Evolutionary conservation across 37 sponge, comb jelly and placozoan species (phyloP), one percentile per base, ranked within the genome.

Genomic region (Mnemiopsis leidyi): DNA sequence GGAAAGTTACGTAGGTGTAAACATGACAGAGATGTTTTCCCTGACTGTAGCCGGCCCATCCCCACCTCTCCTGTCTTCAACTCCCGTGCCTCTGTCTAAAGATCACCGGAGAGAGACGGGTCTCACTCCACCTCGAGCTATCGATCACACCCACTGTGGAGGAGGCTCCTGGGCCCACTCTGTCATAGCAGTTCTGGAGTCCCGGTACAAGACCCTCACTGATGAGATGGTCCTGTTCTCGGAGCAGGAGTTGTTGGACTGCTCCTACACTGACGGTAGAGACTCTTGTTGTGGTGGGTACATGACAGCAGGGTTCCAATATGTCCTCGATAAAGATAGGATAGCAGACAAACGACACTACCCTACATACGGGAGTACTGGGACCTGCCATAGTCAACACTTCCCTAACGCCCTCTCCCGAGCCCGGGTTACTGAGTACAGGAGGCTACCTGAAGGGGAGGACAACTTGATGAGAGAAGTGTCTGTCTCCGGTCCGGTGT

Each of bases 181-280:
- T 32, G 79, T 32, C 35, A 20, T 32, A 16, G 34, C 34, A 31
- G 79, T 32, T 28, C 3, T 77, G 18, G 79, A 77, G 18, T 28
- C 79, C 79, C 33, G 32, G 79, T 77, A 77, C 36, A 77, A 71
- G 73, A 18, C 16, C 9, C 79, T 77, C 35, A 77, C 79, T 16
- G 79, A 77, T 34, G 79, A 77, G 79, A 77, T 77, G 1, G 79
- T 32, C 36, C 79, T 32, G 48, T 33, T 85, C 26, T 38, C 90
- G 0, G 61, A 40, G 26, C 90, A 85, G 28, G 36, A 85, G 48
- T 3, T 85, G 0, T 28, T 39, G 25, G 36, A 85, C 29, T 85
- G 90, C 30, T 16, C 61, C 23, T n/a, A n/a, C 90, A 2, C 0
- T 23, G 25, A 38, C 37, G 38, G 82, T 13, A 29, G 30, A 5